Base-by-base conservation (phyloP, 2,888 invertebrate genomes). In the Agonopterix arenella region DNA sequence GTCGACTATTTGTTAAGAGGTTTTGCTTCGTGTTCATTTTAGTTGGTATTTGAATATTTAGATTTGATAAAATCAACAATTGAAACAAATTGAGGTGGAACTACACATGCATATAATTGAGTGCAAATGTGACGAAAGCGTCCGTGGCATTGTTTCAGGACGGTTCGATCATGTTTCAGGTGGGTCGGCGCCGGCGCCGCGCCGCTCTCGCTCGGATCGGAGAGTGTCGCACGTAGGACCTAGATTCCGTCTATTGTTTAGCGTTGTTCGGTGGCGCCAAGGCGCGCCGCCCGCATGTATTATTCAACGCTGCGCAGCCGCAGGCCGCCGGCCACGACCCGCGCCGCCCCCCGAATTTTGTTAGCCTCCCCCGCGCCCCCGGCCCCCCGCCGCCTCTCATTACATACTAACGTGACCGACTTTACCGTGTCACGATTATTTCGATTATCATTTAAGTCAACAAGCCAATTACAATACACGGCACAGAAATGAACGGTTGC, bases 331-430 rank as follows among this genome's bases (percentile, higher is more conserved):
- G 68, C 75, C 76, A 68, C 80, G 80, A 82, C 84, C 84, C 72
- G 77, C 70, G 75, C 81, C 80, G 77, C 80, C 82, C 76, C 78
- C 75, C 79, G 73, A 81, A 79, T 84, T 81, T 73, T 71, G 83
- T 83, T 78, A 52, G 53, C 44, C 48, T 49, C 40, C 52, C 52
- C 46, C 56, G 52, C 54, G 28, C 36, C 41, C 44, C 36, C 28
- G 9, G 41, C 13, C 28, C 45, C 37, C n/a, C 18, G n/a, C 69
- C 75, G 73, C 71, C 75, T 82, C 80, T 83, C 81, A 82, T 82
- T 80, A 81, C 79, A 77, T 76, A 76, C 73, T 71, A 74, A 75
- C 77, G 72, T 80, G 81, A 76, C 80, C 80, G 74, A 78, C 73
- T 80, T 79, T 74, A 72, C 70, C 58, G 66, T 76, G 76, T 73